These are phyloP conservation scores for Julus scanicus DNA, from an alignment of 2,888 invertebrate genomes.

Conservation along the genomic window DNA sequence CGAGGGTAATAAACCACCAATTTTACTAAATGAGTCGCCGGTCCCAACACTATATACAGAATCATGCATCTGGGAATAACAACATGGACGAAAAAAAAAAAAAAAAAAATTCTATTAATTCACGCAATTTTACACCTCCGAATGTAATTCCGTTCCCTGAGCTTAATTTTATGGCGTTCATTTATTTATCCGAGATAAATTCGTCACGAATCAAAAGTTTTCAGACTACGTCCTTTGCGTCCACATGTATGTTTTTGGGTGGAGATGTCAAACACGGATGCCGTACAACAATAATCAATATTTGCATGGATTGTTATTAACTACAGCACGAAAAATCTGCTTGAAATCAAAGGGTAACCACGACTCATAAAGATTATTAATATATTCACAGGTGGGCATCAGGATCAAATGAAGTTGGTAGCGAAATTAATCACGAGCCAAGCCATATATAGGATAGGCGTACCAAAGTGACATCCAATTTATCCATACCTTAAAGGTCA, in stretches of 20 bases:
- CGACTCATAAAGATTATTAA: constrained; percentile 22
- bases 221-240: not conserved
- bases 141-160: not conserved
- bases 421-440: not conserved
- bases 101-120: constrained; percentile 2
- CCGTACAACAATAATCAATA: constrained; percentile 1
- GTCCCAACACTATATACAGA: not conserved
- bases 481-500: not conserved
- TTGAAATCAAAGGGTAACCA: constrained; percentile 25
- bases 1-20: constrained; percentile 32
- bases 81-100: not conserved
- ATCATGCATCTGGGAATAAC: not conserved
- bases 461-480: not conserved
- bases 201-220: constrained; percentile 26
- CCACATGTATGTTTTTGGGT: not conserved
- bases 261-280: constrained; percentile 30
- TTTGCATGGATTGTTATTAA: constrained; percentile 15
- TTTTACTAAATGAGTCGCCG: constrained; percentile 16
- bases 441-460: not conserved
- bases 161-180: not conserved
- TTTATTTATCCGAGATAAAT: not conserved
- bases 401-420: not conserved
- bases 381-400: constrained; percentile 40
- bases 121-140: constrained; percentile 7
- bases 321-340: not conserved